Evolutionary conservation across 2,888 invertebrate genomes (phyloP), one percentile per base, ranked within the genome.

Genomic region (Ganaspis brasiliensis): DNA sequence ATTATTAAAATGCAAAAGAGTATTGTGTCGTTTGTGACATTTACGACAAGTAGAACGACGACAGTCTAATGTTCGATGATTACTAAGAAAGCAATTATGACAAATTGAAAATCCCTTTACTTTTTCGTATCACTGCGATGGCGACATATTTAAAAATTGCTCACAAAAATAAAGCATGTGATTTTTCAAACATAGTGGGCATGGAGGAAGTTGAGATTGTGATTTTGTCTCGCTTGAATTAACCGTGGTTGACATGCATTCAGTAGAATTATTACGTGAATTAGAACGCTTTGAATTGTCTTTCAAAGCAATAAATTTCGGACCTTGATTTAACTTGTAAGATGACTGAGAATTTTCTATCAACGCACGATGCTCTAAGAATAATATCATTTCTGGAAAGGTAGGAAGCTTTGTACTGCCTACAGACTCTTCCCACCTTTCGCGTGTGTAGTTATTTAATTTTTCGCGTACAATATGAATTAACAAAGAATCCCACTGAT

Each of bases 401-500:
- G 45, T 45, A 4, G 45, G 45, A 45, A 45, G 45, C 14, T 12
- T 45, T 4, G 45, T 45, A 45, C 45, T 45, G 45, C 45, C 45
- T 14, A 45, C n/a, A 4, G 45, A 45, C 45, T 45, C 45, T 45
- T 45, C 45, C 45, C 45, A 45, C 1, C n/a, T 45, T 45, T 45
- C 45, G 45, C 45, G n/a, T 4, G 45, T 45, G n/a, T 45, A 45
- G n/a, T 45, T 45, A 45, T 45, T n/a, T 45, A 45, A 45, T 45
- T 45, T 45, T 45, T 45, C 45, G 4, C 14, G 12, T 45, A 45
- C 45, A 4, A 45, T 45, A 14, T 45, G 45, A 45, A 45, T 45
- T 14, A 45, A 45, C 12, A 45, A n/a, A 45, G 45, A 45, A 45
- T 45, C 45, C 45, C 45, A 45, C 12, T 45, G 45, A 12, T 45